Base-by-base conservation (phyloP, 30 jellyfish, hydroid and myxozoan genomes). In the Aurelia aurita complex sp. Pacific region DNA sequence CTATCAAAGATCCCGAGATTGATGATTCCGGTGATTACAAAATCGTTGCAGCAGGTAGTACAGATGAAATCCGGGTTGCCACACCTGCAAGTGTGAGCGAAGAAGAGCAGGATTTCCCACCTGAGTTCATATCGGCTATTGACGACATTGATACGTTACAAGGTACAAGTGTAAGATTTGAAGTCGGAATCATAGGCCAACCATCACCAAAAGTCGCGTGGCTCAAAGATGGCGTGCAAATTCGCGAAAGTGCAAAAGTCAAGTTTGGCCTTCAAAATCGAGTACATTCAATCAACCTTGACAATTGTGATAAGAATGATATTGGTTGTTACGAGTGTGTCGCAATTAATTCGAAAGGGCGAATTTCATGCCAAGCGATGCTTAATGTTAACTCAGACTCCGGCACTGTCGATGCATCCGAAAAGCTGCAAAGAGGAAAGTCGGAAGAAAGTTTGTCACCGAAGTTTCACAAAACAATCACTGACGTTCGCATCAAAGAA, bases 321-420 rank as follows among this genome's bases (percentile, higher is more conserved):
- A 60, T 84, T 34, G 98, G 98, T 0, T 96, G 95, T 55, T 93
- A 93, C 82, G 98, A 93, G 53, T 88, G 97, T 59, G 97, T 88
- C 53, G 98, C 98, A 10, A 78, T 81, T 52, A 93, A 93, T 69
- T 82, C 88, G 10, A 77, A 79, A 64, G 96, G 96, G 23, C 46
- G 87, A 38, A 79, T 87, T 17, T 75, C 90, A 6, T 87, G 96
- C 54, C 96, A 87, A 46, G 89, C 89, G 36, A 79, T 87, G 77
- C 73, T 87, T 32, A 51, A 77, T 23, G 90, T 87, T 38, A 80
- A 64, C 57, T 51, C 78, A 2, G 90, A 75, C 36, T 75, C 66
- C 7, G 82, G 82, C 17, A 74, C 57, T 36, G 69, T 59, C 59
- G 85, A 66, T 33, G 64, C 68, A n/a, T 66, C 67, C 35, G 80